Evolutionary conservation across 1,140 invertebrate species (phyloP).

Genomic region (Cotesia vestalis): DNA sequence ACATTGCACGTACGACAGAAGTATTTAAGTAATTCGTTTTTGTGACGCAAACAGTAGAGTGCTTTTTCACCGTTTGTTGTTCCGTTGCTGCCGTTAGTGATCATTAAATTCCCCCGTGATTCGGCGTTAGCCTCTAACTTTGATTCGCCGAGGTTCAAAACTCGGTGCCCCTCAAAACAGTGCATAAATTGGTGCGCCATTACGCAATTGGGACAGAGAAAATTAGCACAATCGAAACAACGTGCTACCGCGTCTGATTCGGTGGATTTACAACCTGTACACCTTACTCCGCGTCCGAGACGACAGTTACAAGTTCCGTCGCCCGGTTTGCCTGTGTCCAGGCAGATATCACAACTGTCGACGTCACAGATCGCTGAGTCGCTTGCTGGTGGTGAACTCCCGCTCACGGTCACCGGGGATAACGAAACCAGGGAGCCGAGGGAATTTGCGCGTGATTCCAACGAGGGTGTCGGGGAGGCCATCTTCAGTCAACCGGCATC

Average conservation of each 20-base stretch:
- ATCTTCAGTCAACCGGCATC: slow-evolving; percentile 78
- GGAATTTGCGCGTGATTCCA: slow-evolving; percentile 91
- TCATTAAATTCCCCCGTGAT: slow-evolving; percentile 49
- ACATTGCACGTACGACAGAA: slow-evolving; percentile 90
- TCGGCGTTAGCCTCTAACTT: slow-evolving; percentile 62
- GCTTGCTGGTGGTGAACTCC: slow-evolving; percentile 81
- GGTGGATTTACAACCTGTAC: slow-evolving; percentile 88
- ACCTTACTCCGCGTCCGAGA: slow-evolving; percentile 70
- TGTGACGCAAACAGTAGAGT: slow-evolving; percentile 84
- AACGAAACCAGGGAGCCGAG: slow-evolving; percentile 80
- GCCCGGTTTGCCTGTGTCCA: slow-evolving; percentile 80
- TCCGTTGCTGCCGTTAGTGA: slow-evolving; percentile 42
- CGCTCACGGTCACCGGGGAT: slow-evolving; percentile 82
- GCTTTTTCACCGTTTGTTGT: slow-evolving; percentile 71
- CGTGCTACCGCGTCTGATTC: slow-evolving; percentile 87
- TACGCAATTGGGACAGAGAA: slow-evolving; percentile 94
- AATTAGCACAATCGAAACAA: slow-evolving; percentile 95
- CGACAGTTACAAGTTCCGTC: slow-evolving; percentile 86
- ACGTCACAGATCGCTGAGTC: slow-evolving; percentile 82
- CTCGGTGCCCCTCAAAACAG: slow-evolving; percentile 95
- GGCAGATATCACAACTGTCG: slow-evolving; percentile 81
- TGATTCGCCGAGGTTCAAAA: slow-evolving; percentile 79
- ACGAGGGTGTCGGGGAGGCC: slow-evolving; percentile 86
- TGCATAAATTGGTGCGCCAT: slow-evolving; percentile 99
- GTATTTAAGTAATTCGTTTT: slow-evolving; percentile 87